Percentiles rank a stretch among this genome's conserved stretches.
Conservation (phyloP, 2,888 invertebrate genomes). For the Cosmia trapezina region DNA sequence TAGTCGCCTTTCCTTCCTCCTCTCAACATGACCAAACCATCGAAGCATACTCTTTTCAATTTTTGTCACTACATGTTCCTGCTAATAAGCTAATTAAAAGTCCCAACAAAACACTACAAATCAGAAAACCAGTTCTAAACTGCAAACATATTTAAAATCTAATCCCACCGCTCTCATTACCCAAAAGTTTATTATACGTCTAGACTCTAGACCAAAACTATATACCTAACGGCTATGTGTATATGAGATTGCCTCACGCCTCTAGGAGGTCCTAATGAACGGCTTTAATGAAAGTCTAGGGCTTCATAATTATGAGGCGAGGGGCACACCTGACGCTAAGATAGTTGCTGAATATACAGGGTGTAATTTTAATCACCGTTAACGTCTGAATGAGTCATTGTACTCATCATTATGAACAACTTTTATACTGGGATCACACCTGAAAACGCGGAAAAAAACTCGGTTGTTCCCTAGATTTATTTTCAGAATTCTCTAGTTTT, state of each 20-base stretch:
- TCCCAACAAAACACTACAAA: background rate
- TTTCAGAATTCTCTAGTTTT: no score
- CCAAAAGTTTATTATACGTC: constrained; percentile 46
- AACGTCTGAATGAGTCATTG: no score
- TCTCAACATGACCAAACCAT: no score
- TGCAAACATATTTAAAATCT: constrained; percentile 18
- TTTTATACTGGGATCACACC: no score
- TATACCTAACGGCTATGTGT: constrained; percentile 26
- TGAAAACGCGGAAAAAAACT: no score
- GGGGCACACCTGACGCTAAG: constrained; percentile 34
- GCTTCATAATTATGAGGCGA: constrained; percentile 62
- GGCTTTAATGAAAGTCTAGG: constrained; percentile 57
- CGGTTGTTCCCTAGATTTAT: no score
- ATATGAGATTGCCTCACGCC: constrained; percentile 30
- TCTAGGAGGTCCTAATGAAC: constrained; percentile 53
- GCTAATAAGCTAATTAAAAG: background rate
- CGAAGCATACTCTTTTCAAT: no score
- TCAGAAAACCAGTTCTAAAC: constrained; percentile 6
- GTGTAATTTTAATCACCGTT: no score
- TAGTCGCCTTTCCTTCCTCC: no score
- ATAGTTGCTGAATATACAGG: constrained; percentile 9
- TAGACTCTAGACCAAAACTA: constrained; percentile 55
- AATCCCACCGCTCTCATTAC: background rate
- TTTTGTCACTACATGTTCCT: no score
- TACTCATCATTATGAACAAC: no score